Evolutionary conservation across 64 coral and sea anemone species (phyloP).

Genomic region (Anthopleura sola): DNA sequence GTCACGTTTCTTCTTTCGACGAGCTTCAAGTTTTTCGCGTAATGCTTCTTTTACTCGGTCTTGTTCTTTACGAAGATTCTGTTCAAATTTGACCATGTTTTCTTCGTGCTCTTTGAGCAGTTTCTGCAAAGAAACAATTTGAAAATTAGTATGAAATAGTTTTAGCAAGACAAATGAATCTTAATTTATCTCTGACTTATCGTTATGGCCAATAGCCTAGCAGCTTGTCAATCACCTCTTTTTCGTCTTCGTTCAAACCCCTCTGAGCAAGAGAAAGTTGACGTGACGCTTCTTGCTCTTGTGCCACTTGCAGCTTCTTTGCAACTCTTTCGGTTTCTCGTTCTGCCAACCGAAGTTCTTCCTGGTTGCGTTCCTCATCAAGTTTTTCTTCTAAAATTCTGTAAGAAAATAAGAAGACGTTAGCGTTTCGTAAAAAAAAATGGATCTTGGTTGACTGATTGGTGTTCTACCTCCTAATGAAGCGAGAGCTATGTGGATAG

Average conservation of each 20-base stretch:
- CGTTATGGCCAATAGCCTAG: no score
- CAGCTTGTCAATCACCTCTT: slow-evolving; percentile 56
- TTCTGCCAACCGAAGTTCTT: slow-evolving; percentile 82
- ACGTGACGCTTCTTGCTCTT: slow-evolving; percentile 76
- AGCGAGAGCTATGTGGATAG: no score
- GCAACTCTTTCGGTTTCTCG: slow-evolving; percentile 80
- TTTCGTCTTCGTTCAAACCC: slow-evolving; percentile 85
- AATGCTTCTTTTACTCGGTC: slow-evolving; percentile 80
- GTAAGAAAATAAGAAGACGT: neutral
- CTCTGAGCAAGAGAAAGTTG: slow-evolving; percentile 71
- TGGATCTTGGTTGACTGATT: no score
- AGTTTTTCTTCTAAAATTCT: slow-evolving; percentile 87
- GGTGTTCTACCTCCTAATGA: no score
- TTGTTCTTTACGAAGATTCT: slow-evolving; percentile 87
- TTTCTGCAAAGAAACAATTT: slow-evolving; percentile 49
- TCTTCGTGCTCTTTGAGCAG: slow-evolving; percentile 88
- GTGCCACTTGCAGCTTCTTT: slow-evolving; percentile 50
- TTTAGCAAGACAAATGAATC: neutral
- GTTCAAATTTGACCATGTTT: slow-evolving; percentile 96
- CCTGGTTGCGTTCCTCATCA: slow-evolving; percentile 77
- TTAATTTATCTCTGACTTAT: neutral
- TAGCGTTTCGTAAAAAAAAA: no score
- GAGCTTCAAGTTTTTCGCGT: slow-evolving; percentile 85
- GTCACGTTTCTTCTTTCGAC: slow-evolving; percentile 82
- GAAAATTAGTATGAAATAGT: neutral